Evolutionary conservation across 2,797 vertebrate species (phyloP), one percentile per base, ranked within the genome.

Genomic region (Anguilla anguilla): DNA sequence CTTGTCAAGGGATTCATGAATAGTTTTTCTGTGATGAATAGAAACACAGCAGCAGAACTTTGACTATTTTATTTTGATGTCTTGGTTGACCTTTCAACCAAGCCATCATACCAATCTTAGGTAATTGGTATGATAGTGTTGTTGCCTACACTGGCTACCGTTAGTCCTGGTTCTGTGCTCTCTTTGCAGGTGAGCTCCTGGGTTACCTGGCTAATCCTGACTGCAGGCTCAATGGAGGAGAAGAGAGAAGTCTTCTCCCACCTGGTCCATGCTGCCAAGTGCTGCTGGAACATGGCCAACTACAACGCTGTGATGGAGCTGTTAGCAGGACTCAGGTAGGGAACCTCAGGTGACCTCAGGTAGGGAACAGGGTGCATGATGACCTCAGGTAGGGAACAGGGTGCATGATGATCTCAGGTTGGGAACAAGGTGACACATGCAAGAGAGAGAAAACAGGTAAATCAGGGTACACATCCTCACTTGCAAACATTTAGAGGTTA

Each of bases 301-400:
- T 99, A 99, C 95, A 99, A 99, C 6, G 97, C 98, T 3, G 98
- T 99, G 91, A 99, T 99, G 98, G 99, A 99, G 95, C 98, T 99
- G 93, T 93, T 99, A 94, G 98, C 99, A 57, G 99, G 99, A 87
- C 97, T 99, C 92, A 99, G 99, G 99, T 99, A 94, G 88, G 83
- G 59, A 64, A 51, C n/a, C n/a, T n/a, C n/a, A n/a, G 10, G 13
- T 6, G 39, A 46, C 6, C 17, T 46, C n/a, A 53, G 51, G 51
- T 53, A 53, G 51, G 51, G 7, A 53, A 53, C 7, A 53, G 7
- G 51, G 51, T 10, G 51, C 7, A 13, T 1, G 51, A 53, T 53
- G 51, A 53, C 51, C 6, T 53, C 51, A 11, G 51, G 10, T 53
- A 53, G 53, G 53, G 9, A 53, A 53, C 7, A 53, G 9, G 53